Evolutionary conservation across 2,797 vertebrate genomes (phyloP).

Genomic region (Bradypodion ventrale): DNA sequence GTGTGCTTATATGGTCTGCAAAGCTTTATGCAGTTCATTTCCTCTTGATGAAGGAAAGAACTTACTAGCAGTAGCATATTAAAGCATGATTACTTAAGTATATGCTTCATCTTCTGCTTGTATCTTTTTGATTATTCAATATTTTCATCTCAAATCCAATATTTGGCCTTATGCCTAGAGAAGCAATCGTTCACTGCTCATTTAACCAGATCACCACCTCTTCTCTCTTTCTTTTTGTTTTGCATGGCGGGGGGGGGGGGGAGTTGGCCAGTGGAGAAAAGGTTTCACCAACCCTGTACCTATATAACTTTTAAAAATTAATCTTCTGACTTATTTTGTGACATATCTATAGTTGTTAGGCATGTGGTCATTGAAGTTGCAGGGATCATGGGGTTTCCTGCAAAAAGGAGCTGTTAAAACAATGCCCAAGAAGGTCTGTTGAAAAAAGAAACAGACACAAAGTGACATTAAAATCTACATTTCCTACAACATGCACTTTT

Average conservation of each 20-base stretch:
- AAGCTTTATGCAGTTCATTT: slow-evolving; percentile 62
- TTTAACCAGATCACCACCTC: slow-evolving; percentile 57
- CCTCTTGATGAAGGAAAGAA: slow-evolving; percentile 47
- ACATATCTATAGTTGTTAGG: slow-evolving; percentile 21
- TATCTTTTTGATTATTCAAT: slow-evolving; percentile 30
- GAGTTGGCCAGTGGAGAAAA: background rate
- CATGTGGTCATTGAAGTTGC: background rate
- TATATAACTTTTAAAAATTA: slow-evolving; percentile 26
- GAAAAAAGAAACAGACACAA: background rate
- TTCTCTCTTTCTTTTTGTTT: background rate
- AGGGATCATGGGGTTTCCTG: background rate
- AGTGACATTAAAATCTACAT: background rate
- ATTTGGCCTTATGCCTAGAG: slow-evolving; percentile 5
- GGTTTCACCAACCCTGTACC: background rate
- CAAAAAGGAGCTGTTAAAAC: slow-evolving; percentile 11
- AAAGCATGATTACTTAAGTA: slow-evolving; percentile 50
- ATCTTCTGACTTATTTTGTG: background rate
- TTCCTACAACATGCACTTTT: background rate
- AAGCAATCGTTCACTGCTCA: slow-evolving; percentile 37
- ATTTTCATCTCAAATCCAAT: slow-evolving; percentile 33
- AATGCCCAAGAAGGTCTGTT: background rate
- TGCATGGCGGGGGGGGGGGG: slow-evolving; percentile 51
- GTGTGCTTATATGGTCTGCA: slow-evolving; percentile 27
- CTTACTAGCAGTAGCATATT: slow-evolving; percentile 49
- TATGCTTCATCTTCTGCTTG: slow-evolving; percentile 45